phyloP scores from a whole-genome alignment of 35 echinoderm and acorn worm genomes.

The Apostichopus californicus region DNA sequence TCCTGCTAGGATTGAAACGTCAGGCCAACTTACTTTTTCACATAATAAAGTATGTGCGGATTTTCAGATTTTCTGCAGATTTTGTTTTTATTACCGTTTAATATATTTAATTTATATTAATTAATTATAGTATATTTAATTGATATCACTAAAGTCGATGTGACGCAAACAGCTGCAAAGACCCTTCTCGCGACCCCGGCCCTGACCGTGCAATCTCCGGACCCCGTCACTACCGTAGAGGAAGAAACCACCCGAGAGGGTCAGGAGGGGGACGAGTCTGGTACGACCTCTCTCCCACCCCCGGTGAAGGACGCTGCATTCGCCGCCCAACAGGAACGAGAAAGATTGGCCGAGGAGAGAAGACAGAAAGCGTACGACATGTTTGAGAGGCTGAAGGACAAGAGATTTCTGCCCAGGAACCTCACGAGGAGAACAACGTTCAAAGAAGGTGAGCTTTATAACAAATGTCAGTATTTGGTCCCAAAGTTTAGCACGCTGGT shows the following conservation, averaged over 20 bases:
- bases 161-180: neutral
- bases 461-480: too few species aligned
- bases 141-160: too few species aligned
- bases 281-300: constrained; percentile 28
- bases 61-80: too few species aligned
- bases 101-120: too few species aligned
- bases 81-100: too few species aligned
- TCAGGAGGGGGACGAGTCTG: neutral
- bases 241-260: neutral
- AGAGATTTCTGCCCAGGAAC: constrained; percentile 41
- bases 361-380: constrained; percentile 64
- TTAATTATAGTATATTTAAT: too few species aligned
- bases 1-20: too few species aligned
- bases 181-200: neutral
- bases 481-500: too few species aligned
- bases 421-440: constrained; percentile 36
- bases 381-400: constrained; percentile 80
- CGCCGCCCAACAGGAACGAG: constrained; percentile 61
- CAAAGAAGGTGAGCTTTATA: constrained; percentile 67
- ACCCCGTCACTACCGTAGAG: neutral
- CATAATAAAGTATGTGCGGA: too few species aligned
- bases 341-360: constrained; percentile 77
- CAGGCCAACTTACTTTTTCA: too few species aligned
- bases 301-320: constrained; percentile 68
- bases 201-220: constrained; percentile 9